A percentile compares a stretch with the other conserved stretches of the same genome.
phyloP scores from a whole-genome alignment of 1,140 invertebrate genomes.

The Pseudoatta argentina region DNA sequence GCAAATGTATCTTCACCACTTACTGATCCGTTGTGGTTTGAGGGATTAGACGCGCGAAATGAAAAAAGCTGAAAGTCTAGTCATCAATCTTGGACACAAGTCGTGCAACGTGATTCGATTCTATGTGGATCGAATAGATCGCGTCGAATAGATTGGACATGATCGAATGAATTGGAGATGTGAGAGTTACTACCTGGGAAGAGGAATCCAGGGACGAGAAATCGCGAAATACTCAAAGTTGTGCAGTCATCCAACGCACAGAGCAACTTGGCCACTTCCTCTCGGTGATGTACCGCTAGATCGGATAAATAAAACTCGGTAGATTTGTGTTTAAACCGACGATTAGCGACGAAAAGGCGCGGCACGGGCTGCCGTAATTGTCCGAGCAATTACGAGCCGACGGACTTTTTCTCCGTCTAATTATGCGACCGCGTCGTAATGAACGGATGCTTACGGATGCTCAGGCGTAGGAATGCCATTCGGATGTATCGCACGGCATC shows the following conservation, averaged over 20 bases:
- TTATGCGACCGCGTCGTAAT: slow-evolving; percentile 21
- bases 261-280: slow-evolving; percentile 64
- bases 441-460: slow-evolving; percentile 18
- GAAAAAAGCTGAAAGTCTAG: slow-evolving; percentile 9
- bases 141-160: slow-evolving; percentile 27
- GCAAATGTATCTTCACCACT: slow-evolving; percentile 31
- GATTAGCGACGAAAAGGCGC: slow-evolving; percentile 24
- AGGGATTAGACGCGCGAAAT: slow-evolving; percentile 30
- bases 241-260: slow-evolving; percentile 53
- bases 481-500: neutral
- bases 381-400: slow-evolving; percentile 29
- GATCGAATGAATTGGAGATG: slow-evolving; percentile 6
- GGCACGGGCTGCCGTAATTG: slow-evolving; percentile 44
- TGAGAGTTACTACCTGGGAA: slow-evolving; percentile 44
- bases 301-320: slow-evolving; percentile 66
- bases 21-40: slow-evolving; percentile 24
- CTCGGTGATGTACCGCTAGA: slow-evolving; percentile 65
- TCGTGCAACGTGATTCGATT: slow-evolving; percentile 45
- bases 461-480: slow-evolving; percentile 8
- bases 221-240: slow-evolving; percentile 52
- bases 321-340: slow-evolving; percentile 36
- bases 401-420: slow-evolving; percentile 29
- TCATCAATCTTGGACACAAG: slow-evolving; percentile 26
- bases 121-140: slow-evolving; percentile 34
- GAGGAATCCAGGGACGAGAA: slow-evolving; percentile 52